These are phyloP conservation scores for Sylvicola fuscatus DNA, from an alignment of 2,888 invertebrate genomes.

Conservation along the genomic window DNA sequence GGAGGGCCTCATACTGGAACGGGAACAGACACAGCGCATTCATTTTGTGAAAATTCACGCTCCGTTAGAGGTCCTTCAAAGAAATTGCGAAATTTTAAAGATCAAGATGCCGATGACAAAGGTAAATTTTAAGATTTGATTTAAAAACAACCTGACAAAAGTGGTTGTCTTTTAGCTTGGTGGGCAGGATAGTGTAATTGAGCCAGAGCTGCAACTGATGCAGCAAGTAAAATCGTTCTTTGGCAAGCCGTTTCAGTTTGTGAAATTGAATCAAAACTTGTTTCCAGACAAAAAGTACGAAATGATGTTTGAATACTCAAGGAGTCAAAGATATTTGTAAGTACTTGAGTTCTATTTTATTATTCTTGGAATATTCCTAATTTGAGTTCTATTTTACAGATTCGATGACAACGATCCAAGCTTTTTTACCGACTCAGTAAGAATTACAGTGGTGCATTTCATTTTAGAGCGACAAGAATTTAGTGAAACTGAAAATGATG, in stretches of 20 bases:
- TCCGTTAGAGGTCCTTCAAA: conserved; percentile 42
- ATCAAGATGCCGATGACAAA: conserved; percentile 55
- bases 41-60: conserved; percentile 56
- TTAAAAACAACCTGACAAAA: too few relatives aligned
- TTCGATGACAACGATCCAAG: conserved; percentile 42
- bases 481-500: conserved; percentile 26
- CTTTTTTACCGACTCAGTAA: conserved; percentile 43
- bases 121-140: too few relatives aligned
- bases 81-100: conserved; percentile 58
- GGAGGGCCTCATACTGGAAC: conserved; percentile 38
- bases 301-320: conserved; percentile 44
- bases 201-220: conserved; percentile 22
- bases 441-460: conserved; percentile 49
- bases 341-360: conserved; percentile 15
- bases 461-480: conserved; percentile 52
- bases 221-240: conserved; percentile 27
- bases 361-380: not conserved
- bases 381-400: conserved; percentile 19
- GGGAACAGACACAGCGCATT: conserved; percentile 37
- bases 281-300: conserved; percentile 41
- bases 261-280: conserved; percentile 33
- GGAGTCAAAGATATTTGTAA: conserved; percentile 52
- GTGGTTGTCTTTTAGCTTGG: too few relatives aligned
- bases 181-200: conserved; percentile 22
- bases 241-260: conserved; percentile 29